Base-by-base conservation (phyloP, 30 jellyfish, hydroid and myxozoan species). In the Nemopilema nomurai region DNA sequence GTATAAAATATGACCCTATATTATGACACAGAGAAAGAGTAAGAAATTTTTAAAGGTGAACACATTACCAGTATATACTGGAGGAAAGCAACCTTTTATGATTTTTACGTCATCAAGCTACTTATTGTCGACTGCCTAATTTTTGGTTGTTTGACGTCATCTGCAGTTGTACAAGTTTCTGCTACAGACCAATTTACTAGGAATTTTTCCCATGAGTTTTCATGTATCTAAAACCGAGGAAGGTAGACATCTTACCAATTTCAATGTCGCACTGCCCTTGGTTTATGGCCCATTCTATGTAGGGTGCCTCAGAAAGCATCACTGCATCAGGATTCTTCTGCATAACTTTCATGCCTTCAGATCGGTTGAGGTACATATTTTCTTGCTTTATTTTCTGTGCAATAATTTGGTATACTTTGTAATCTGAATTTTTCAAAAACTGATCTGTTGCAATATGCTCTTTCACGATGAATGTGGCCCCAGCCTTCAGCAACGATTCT, bases 401-500 rank as follows among this genome's bases (percentile, higher is more conserved):
- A 0, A 80, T 25, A 57, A 67, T 4, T 18, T 67, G 66, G 51
- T 80, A 80, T 0, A 69, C 82, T 8, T 67, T 67, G 68, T 80
- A 80, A n/a, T 80, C 90, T 8, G 90, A 80, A 33, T 22, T 80
- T 33, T 21, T 27, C 71, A 80, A 67, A 29, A 28, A 80, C 33
- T 80, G 90, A 19, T 69, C 90, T 62, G 67, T 28, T 4, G 90
- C 81, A 4, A 70, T 80, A 63, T 80, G 62, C 71, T n/a, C 23
- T 24, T 33, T 69, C 18, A 69, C 6, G 27, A 80, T 29, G 57
- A 80, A 80, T 6, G 90, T 28, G 27, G 33, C 81, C 8, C 82
- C 82, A 7, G 23, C 63, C 28, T 80, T 80, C 20, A 80, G 82
- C 68, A 80, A 67, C 18, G 81, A 32, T 26, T 80, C 90, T 6